Evolutionary conservation across 2,797 vertebrate species (phyloP).

Genomic region (Basileuterus tristriatus): DNA sequence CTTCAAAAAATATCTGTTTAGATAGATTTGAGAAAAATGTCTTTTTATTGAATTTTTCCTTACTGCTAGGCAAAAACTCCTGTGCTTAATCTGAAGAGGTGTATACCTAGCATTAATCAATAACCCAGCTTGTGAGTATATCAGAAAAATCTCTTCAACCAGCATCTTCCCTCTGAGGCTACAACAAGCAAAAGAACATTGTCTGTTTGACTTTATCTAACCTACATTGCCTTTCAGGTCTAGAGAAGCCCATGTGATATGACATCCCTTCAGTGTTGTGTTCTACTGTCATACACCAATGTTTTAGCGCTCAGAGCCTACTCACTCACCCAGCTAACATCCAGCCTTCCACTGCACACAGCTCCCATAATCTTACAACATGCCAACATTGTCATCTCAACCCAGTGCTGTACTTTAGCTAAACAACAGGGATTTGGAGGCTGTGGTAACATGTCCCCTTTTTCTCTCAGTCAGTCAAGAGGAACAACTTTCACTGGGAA

Average conservation of each 20-base stretch:
- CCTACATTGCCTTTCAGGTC: neutral
- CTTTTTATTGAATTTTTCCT: neutral
- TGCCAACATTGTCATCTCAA: neutral
- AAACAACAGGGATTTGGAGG: conserved; percentile 14
- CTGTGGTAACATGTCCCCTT: neutral
- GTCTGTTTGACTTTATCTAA: neutral
- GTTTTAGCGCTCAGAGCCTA: conserved; percentile 20
- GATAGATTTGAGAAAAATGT: neutral
- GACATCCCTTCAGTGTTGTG: neutral
- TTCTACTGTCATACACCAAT: neutral
- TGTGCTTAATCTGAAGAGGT: neutral
- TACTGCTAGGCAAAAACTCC: neutral
- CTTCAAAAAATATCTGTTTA: neutral
- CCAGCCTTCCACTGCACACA: neutral
- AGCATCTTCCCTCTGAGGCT: conserved; percentile 8
- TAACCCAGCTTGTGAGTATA: neutral
- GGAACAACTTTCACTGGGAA: neutral
- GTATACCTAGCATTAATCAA: conserved; percentile 15
- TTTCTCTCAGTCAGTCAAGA: neutral
- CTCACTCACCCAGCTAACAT: conserved; percentile 12
- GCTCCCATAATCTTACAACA: neutral
- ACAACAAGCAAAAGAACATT: neutral
- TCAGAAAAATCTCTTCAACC: conserved; percentile 18
- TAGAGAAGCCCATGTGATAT: neutral
- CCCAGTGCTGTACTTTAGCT: neutral